Base-by-base conservation (phyloP, 2,113 vertebrate genomes). In the Chlamydotis undulata region DNA sequence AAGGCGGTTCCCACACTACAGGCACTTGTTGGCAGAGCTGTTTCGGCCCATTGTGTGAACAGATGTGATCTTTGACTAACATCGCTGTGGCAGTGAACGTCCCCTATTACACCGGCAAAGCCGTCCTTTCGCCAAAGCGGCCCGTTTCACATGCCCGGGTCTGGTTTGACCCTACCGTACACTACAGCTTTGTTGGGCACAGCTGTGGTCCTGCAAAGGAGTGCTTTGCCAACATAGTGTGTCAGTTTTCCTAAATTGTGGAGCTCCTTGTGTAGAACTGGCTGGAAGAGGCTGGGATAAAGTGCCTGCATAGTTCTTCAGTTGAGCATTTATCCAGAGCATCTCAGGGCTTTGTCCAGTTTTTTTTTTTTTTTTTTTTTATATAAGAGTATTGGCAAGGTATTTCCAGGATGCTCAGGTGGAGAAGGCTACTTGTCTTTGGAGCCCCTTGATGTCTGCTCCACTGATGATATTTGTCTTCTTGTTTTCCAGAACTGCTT, bases 401-500 rank as follows among this genome's bases (percentile, higher is more conserved):
- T 79, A 24, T 71, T 84, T 80, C n/a, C 60, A 9, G 1, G 2
- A 16, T 19, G 35, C 33, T 86, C 16, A 37, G 49, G 5, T 4
- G 52, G 61, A 75, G 78, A 57, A 64, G 23, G 24, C 17, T 55
- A 7, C 6, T 59, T n/a, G 24, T 50, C n/a, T 68, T 74, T 81
- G 75, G 37, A 56, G 10, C 37, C 28, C 39, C 13, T 83, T 89
- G 41, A 26, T 13, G 14, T 43, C 55, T 87, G 45, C 50, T 14
- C 39, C 21, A 5, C 31, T 52, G 41, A 67, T 63, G 33, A 77
- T 61, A 29, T 79, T 95, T 96, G 92, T 90, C 35, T 12, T 93
- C 67, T 81, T 95, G 26, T 87, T 78, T 94, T 96, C 29, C 91
- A 99, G 99, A 99, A 99, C 96, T 99, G 99, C 97, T 97, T 99